Evolutionary conservation across 2,797 vertebrate species (phyloP), one percentile per base, ranked within the genome.

Genomic region (Octomys mimax): DNA sequence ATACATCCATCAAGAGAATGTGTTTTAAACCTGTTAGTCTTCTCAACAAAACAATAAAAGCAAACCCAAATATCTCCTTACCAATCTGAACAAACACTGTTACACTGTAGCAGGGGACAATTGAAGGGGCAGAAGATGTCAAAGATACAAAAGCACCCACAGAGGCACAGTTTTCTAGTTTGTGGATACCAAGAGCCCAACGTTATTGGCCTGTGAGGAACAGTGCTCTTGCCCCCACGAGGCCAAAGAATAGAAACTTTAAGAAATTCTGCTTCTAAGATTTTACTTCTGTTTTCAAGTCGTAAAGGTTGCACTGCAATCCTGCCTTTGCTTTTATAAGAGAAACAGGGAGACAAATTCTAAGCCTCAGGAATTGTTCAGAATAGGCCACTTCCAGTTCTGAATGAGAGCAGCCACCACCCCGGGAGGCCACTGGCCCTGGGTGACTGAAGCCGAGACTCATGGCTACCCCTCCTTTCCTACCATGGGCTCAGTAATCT

Each of bases 31-130:
- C 90, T 82, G 57, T 52, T 87, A 39, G 71, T 79, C 77, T 96
- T 95, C 83, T 77, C 91, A 96, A 96, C 87, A 96, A 90, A 91
- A 92, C 86, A 91, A 66, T 73, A 79, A 92, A 88, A 54, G 75
- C 62, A 83, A 96, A 85, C 78, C 52, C 70, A 96, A 61, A 36
- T 81, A 81, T 79, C 82, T 83, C 90, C 39, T 81, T 79, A 57
- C 82, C 70, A 64, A 36, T 92, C 87, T 86, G 85, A 94, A 91
- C 71, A 89, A 96, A 93, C 86, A 92, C 57, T 78, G 33, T 85
- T 71, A 6, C 1, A 14, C 39, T 80, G 13, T 77, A 75, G 70
- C 31, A 87, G 78, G 49, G 87, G 79, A 70, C 92, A 77, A 62
- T 61, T 52, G 71, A 77, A 85, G 75, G 92, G 73, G 94, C 87